phyloP scores from a whole-genome alignment of 2,113 vertebrate genomes.

The Callionymus lyra region DNA sequence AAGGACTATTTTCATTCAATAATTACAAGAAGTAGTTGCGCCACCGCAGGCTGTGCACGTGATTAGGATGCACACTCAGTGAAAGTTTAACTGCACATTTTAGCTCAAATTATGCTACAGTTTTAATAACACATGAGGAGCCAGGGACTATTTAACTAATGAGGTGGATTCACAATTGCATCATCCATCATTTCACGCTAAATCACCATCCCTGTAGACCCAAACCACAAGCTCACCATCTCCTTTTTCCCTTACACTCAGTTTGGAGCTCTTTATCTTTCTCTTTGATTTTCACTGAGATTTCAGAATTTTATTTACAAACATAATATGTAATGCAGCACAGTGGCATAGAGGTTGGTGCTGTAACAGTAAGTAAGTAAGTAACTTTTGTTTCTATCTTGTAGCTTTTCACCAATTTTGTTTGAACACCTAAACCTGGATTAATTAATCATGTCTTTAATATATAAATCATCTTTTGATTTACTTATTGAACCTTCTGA shows the following conservation, averaged over 20 bases:
- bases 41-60: slow-evolving; percentile 1
- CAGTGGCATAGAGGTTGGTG: too few species aligned
- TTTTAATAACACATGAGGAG: slow-evolving; percentile 17
- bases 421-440: too few species aligned
- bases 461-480: too few species aligned
- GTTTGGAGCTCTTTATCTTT: neutral
- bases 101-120: slow-evolving; percentile 14
- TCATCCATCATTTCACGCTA: slow-evolving; percentile 33
- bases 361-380: too few species aligned
- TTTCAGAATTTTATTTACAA: too few species aligned
- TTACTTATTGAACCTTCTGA: too few species aligned
- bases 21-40: slow-evolving; percentile 12
- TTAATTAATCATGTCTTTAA: too few species aligned
- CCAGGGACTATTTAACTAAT: slow-evolving; percentile 43
- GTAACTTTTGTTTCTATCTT: too few species aligned
- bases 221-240: neutral
- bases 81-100: slow-evolving; percentile 19
- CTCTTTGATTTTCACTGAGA: neutral
- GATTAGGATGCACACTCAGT: slow-evolving; percentile 2
- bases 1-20: slow-evolving; percentile 13
- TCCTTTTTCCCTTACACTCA: neutral
- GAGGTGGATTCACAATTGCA: slow-evolving; percentile 32
- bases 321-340: too few species aligned
- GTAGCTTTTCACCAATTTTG: too few species aligned
- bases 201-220: slow-evolving; percentile 6